phyloP scores from a whole-genome alignment of 2,888 invertebrate genomes.

The Volucella inflata region DNA sequence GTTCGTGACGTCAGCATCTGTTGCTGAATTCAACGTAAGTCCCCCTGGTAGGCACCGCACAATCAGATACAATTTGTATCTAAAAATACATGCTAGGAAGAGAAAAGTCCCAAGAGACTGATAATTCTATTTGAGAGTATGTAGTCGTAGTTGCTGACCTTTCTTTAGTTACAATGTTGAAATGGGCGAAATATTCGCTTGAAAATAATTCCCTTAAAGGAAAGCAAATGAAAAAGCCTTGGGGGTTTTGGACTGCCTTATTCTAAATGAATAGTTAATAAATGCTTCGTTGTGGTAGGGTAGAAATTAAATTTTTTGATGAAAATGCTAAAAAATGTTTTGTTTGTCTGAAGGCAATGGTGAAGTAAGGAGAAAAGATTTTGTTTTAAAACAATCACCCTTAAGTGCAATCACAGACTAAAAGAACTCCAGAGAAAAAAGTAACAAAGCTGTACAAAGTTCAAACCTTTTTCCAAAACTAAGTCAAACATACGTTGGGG shows the following conservation, averaged over 20 bases:
- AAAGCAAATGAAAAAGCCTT: slow-evolving; percentile 7
- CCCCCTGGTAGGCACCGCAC: background rate
- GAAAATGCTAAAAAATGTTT: no score
- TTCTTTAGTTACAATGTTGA: slow-evolving; percentile 13
- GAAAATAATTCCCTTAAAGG: slow-evolving; percentile 37
- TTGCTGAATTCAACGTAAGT: background rate
- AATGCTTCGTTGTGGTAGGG: no score
- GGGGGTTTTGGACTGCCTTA: background rate
- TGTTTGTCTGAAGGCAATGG: no score
- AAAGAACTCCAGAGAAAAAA: no score
- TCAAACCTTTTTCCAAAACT: no score
- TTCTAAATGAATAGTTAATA: background rate
- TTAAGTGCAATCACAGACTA: no score
- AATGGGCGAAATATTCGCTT: slow-evolving; percentile 7
- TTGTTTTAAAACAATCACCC: no score
- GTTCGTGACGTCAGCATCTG: background rate
- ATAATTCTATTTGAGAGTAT: slow-evolving; percentile 31
- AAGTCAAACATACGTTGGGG: no score
- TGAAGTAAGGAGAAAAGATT: no score
- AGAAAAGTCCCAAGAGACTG: slow-evolving; percentile 13
- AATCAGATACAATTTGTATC: slow-evolving; percentile 3
- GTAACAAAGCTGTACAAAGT: no score
- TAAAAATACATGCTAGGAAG: background rate
- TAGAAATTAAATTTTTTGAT: no score
- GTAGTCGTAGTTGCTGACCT: slow-evolving; percentile 25